A percentile compares a stretch with the other conserved stretches of the same genome.
Evolutionary conservation across 2,888 invertebrate species (phyloP).

Genomic region (Portevinia maculata): DNA sequence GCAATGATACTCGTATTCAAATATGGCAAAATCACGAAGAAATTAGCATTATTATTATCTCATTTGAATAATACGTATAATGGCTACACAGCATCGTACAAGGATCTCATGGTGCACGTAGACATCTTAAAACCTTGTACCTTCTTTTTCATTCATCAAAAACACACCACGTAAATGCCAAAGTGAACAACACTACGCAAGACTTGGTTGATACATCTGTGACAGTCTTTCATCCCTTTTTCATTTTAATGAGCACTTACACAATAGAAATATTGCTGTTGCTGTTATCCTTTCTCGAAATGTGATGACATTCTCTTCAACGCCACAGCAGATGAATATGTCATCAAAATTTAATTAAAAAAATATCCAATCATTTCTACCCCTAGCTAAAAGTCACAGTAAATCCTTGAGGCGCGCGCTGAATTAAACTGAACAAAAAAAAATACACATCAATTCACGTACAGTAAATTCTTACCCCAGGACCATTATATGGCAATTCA

Average conservation of each 20-base stretch:
- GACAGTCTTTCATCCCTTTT: slow-evolving; percentile 20
- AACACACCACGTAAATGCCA: slow-evolving; percentile 2
- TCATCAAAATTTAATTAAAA: slow-evolving; percentile 6
- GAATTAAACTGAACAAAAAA: neutral
- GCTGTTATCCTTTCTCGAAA: slow-evolving; percentile 26
- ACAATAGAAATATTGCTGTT: slow-evolving; percentile 17
- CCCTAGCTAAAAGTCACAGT: neutral
- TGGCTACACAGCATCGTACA: slow-evolving; percentile 47
- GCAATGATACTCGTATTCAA: neutral
- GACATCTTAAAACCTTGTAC: slow-evolving; percentile 22
- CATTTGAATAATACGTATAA: slow-evolving; percentile 68
- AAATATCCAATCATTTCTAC: neutral
- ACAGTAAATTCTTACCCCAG: slow-evolving; percentile 35
- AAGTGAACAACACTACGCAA: slow-evolving; percentile 22
- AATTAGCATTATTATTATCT: slow-evolving; percentile 69
- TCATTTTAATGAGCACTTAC: slow-evolving; percentile 60
- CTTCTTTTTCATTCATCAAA: slow-evolving; percentile 5
- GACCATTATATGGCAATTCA: slow-evolving; percentile 50
- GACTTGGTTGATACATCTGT: slow-evolving; percentile 31
- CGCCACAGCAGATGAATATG: neutral
- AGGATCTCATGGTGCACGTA: slow-evolving; percentile 26
- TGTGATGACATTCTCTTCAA: slow-evolving; percentile 5
- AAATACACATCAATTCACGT: slow-evolving; percentile 3
- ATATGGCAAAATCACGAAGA: slow-evolving; percentile 47
- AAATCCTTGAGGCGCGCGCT: slow-evolving; percentile 14